phyloP scores from a whole-genome alignment of 2,888 invertebrate species.

The Acanthopleura granulata region DNA sequence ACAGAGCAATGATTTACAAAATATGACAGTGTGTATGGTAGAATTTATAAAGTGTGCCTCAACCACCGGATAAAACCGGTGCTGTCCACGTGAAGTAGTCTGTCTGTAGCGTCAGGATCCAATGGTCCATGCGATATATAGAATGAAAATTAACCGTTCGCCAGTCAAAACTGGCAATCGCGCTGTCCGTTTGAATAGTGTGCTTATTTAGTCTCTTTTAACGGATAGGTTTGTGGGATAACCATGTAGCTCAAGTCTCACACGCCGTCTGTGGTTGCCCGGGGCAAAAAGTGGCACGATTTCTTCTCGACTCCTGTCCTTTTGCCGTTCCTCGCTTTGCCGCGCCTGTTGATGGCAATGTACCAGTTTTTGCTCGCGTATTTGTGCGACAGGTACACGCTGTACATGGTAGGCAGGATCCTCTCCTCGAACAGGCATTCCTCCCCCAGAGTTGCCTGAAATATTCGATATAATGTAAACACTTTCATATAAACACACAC shows the following conservation, averaged over 20 bases:
- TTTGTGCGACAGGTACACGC: slow-evolving; percentile 16
- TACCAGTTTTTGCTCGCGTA: slow-evolving; percentile 17
- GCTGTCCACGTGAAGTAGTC: too few relatives aligned
- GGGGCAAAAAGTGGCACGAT: slow-evolving; percentile 20
- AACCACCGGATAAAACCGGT: background rate
- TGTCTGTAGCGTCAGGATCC: too few relatives aligned
- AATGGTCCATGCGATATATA: too few relatives aligned
- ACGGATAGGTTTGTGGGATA: too few relatives aligned
- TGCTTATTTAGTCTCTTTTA: too few relatives aligned
- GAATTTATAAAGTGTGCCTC: background rate
- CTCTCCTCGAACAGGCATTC: slow-evolving; percentile 21
- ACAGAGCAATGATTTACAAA: background rate
- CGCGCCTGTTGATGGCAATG: slow-evolving; percentile 20
- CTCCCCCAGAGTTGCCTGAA: slow-evolving; percentile 12
- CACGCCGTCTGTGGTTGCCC: background rate
- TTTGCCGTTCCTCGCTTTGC: slow-evolving; percentile 20
- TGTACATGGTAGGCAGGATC: background rate
- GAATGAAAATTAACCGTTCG: too few relatives aligned
- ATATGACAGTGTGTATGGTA: background rate
- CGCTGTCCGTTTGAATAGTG: too few relatives aligned
- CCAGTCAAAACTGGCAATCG: too few relatives aligned
- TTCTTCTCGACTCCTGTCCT: slow-evolving; percentile 10
- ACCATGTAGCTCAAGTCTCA: background rate
- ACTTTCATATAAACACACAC: background rate
- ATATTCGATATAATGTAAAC: background rate